Evolutionary conservation across 37 sponge, comb jelly and placozoan genomes (phyloP), one percentile per base, ranked within the genome.

Genomic region (Lycopodina hypogea): DNA sequence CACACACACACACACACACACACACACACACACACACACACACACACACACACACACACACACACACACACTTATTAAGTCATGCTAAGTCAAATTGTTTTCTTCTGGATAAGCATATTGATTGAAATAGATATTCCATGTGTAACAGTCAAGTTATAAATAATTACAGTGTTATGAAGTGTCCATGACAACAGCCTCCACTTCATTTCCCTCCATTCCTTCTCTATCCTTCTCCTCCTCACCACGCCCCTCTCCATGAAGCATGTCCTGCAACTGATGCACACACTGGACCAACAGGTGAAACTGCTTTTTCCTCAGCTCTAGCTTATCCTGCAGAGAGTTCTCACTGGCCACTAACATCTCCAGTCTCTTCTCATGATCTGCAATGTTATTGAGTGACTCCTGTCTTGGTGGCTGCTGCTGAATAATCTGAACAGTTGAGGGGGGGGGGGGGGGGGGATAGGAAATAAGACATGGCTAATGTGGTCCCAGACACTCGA

Each of bases 271-370:
- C 42, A 95, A 75, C 48, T 88, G 88, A 48, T 95, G 89, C 15
- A 95, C 80, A 33, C 90, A 91, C 55, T 88, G 86, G 15, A 91
- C 78, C 7, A 95, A 62, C 18, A 95, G 64, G 50, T 88, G 84
- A 36, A 91, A 90, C 76, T 95, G 90, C 78, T 88, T 95, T 66
- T 63, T 53, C 32, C 92, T 60, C 65, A 85, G 51, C 56, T 88
- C 89, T 0, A 89, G 78, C 84, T 86, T 56, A 30, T 52, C 11
- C 41, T 23, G 23, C 17, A 93, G 84, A 1, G 32, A 38, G 14
- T 78, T 65, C 42, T 60, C 41, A 2, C 52, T 71, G 22, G 37
- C 18, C 8, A 68, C 32, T 29, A 93, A 41, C 1, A 65, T 55
- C 42, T 79, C 33, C 34, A 89, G 81, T 15, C 79, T 56, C 19